A percentile compares a stretch with the other conserved stretches of the same genome.
These are phyloP conservation scores for Champsocephalus gunnari DNA, from an alignment of 2,797 vertebrate genomes.

Conservation along the genomic window DNA sequence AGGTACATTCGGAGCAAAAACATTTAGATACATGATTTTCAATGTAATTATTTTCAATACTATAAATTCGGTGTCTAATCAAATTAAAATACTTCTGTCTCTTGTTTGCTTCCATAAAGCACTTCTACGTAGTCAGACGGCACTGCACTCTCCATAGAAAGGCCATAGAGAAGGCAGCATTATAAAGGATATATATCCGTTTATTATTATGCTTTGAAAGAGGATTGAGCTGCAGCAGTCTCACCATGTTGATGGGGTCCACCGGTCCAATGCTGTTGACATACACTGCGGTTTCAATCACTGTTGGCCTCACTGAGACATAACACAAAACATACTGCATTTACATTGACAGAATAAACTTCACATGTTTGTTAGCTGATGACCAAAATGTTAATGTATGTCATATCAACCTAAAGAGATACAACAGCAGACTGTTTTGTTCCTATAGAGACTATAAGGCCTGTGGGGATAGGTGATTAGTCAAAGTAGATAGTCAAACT, in stretches of 20 bases:
- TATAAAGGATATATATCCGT: too few relatives aligned
- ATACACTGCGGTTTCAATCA: slow-evolving; percentile 96
- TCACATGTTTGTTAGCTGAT: neutral
- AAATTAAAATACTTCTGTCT: too few relatives aligned
- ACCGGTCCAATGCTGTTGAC: slow-evolving; percentile 98
- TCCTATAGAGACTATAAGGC: neutral
- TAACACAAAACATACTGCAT: slow-evolving; percentile 11
- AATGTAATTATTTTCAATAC: too few relatives aligned
- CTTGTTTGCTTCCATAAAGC: too few relatives aligned
- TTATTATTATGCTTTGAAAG: too few relatives aligned
- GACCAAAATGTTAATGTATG: neutral
- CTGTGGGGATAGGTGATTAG: neutral
- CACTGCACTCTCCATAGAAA: too few relatives aligned
- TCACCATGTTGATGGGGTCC: slow-evolving; percentile 98
- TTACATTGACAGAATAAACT: neutral
- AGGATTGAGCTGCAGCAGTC: slow-evolving; percentile 36
- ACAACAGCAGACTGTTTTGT: neutral
- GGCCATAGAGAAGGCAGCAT: too few relatives aligned
- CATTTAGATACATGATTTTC: too few relatives aligned
- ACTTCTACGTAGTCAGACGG: too few relatives aligned
- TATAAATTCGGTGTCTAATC: too few relatives aligned
- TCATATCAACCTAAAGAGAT: neutral
- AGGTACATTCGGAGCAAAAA: too few relatives aligned
- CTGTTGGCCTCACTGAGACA: slow-evolving; percentile 92
- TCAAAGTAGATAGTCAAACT: neutral